phyloP scores from a whole-genome alignment of 2,797 vertebrate species.

The Sciurus carolinensis region DNA sequence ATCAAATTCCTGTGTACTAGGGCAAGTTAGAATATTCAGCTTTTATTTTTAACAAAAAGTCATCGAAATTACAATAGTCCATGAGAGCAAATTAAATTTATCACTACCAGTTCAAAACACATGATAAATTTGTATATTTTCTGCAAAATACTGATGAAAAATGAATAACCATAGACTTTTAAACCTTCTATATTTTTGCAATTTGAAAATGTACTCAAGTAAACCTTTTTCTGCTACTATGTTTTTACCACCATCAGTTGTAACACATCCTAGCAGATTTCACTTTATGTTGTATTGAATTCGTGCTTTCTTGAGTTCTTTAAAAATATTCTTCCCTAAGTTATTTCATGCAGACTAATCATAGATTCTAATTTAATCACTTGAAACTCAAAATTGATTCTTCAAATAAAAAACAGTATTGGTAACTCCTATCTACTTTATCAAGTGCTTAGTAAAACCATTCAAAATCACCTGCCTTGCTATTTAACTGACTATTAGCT shows the following conservation, averaged over 20 bases:
- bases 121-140: background rate
- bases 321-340: background rate
- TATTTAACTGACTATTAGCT: background rate
- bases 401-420: background rate
- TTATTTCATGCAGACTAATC: background rate
- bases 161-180: background rate
- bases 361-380: background rate
- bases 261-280: background rate
- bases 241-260: background rate
- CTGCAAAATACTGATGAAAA: background rate
- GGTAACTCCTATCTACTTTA: background rate
- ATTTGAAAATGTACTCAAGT: background rate
- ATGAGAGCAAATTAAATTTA: slow-evolving; percentile 17
- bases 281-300: background rate
- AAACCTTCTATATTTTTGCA: background rate
- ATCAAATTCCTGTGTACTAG: background rate
- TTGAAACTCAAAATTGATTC: background rate
- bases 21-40: background rate
- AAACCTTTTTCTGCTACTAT: background rate
- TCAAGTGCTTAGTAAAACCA: background rate
- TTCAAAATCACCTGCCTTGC: background rate
- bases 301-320: background rate
- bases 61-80: background rate
- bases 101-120: background rate
- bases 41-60: background rate